These are phyloP conservation scores for Camelus dromedarius DNA, from an alignment of 2,113 vertebrate species.

Conservation along the genomic window DNA sequence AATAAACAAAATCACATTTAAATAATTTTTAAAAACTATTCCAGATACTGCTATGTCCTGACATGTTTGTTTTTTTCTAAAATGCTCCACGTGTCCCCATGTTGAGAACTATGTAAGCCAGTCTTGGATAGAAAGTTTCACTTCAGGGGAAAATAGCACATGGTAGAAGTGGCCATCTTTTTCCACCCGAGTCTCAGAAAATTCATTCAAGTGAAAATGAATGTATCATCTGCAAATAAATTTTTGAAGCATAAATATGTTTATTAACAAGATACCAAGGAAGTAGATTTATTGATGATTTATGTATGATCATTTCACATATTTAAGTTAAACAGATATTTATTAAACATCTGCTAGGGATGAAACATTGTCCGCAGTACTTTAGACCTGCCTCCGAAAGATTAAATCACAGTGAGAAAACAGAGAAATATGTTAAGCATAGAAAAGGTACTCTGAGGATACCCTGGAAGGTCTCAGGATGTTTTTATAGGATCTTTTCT, in stretches of 20 bases:
- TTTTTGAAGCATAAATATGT: neutral
- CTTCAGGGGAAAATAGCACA: slow-evolving; percentile 22
- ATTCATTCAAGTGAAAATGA: neutral
- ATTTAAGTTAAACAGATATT: neutral
- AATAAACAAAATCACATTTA: slow-evolving; percentile 38
- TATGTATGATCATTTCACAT: neutral
- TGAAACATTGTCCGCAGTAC: neutral
- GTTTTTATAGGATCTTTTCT: neutral
- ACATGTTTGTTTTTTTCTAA: neutral
- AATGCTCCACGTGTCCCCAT: neutral
- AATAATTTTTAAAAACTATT: neutral
- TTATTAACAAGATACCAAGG: neutral
- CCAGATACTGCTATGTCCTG: neutral
- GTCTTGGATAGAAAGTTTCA: neutral
- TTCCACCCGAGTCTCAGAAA: neutral
- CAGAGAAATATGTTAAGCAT: too few relatives aligned
- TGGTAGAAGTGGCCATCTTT: neutral
- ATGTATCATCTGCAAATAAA: neutral
- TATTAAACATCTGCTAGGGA: neutral
- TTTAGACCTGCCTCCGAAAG: neutral
- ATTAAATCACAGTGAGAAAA: neutral
- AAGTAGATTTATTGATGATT: neutral
- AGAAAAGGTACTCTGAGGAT: neutral
- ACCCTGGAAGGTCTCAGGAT: neutral
- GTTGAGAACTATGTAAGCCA: neutral